Percentiles rank a stretch among this genome's conserved stretches.
These are phyloP conservation scores for Sorex araneus DNA, from an alignment of 2,113 vertebrate genomes.

Conservation along the genomic window DNA sequence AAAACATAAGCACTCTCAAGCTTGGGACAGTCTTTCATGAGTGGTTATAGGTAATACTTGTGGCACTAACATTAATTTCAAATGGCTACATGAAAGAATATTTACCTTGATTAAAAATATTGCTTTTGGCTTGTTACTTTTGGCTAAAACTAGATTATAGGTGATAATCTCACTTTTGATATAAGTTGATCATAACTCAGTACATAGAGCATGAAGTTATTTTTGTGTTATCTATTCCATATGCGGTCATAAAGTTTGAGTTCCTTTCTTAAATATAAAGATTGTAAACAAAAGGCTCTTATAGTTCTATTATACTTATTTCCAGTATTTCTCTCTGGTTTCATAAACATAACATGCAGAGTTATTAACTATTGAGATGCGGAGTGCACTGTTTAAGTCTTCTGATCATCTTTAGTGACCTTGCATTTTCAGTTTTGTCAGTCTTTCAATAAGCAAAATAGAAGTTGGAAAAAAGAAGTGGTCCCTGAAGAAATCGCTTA, in stretches of 20 bases:
- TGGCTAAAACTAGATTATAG: background rate
- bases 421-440: conserved; percentile 77
- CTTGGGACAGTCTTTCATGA: background rate
- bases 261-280: background rate
- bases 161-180: background rate
- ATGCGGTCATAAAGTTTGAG: too few species aligned
- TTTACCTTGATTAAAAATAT: background rate
- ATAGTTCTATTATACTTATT: background rate
- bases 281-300: background rate
- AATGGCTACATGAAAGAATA: background rate
- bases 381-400: background rate
- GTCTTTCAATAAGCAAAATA: conserved; percentile 34
- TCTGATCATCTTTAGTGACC: conserved; percentile 69
- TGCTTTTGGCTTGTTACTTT: background rate
- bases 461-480: conserved; percentile 59
- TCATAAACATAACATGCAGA: conserved; percentile 1
- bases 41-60: background rate
- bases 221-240: background rate
- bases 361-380: background rate
- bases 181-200: background rate
- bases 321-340: background rate
- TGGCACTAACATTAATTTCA: background rate
- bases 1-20: background rate
- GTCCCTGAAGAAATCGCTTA: conserved; percentile 70
- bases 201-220: background rate